Percentiles rank a stretch among this genome's conserved stretches.
These are phyloP conservation scores for Rhagoletis pomonella DNA, from an alignment of 1,140 invertebrate genomes.

Conservation along the genomic window DNA sequence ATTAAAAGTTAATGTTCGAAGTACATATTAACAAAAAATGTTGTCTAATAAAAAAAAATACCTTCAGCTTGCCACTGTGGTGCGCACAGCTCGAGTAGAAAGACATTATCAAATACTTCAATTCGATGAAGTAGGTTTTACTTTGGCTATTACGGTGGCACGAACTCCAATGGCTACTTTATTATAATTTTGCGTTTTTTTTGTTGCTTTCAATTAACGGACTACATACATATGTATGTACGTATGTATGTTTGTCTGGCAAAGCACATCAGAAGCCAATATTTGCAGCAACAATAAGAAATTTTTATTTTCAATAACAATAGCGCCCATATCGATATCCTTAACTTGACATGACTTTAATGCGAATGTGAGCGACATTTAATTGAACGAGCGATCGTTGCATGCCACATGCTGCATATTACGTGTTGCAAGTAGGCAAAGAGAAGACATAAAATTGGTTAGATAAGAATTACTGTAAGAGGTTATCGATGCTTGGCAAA, in stretches of 20 bases:
- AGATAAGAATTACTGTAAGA: not conserved
- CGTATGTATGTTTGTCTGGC: not conserved
- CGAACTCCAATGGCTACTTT: not conserved
- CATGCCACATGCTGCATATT: conserved; percentile 15
- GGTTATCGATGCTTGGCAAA: conserved; percentile 19
- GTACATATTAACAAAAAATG: not conserved
- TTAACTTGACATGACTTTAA: conserved; percentile 46
- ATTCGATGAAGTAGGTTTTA: not conserved
- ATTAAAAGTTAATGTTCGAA: not conserved
- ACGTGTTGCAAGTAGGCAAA: not conserved
- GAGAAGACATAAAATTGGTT: not conserved
- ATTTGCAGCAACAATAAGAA: not conserved
- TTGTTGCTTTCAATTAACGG: not conserved
- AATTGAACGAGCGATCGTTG: not conserved
- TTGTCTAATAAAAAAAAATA: not conserved
- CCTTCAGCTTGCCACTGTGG: not conserved
- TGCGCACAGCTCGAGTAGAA: not conserved
- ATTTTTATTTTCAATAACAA: not conserved
- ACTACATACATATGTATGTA: not conserved
- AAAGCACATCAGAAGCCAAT: not conserved
- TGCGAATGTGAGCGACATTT: conserved; percentile 45
- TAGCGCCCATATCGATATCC: not conserved
- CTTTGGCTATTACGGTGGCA: not conserved
- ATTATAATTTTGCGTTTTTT: not conserved
- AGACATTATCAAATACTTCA: not conserved